A percentile compares a stretch with the other conserved stretches of the same genome.
phyloP scores from a whole-genome alignment of 2,888 invertebrate genomes.

The Philereme transversata region DNA sequence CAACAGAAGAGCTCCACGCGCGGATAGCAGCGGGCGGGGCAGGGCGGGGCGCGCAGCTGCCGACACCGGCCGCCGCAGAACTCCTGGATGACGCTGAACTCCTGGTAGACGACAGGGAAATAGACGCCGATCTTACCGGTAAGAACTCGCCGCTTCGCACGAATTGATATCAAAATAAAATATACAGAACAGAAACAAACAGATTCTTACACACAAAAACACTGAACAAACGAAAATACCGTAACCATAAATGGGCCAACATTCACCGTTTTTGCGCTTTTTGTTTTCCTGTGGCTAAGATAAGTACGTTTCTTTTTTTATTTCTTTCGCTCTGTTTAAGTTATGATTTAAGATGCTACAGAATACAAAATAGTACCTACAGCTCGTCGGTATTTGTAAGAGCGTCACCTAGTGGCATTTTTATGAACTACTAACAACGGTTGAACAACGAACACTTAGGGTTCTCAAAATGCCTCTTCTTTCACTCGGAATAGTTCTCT shows the following conservation, averaged over 20 bases:
- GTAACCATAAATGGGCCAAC: no score
- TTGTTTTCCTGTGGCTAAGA: no score
- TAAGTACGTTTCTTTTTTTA: no score
- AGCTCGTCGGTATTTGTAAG: background rate
- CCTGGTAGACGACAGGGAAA: slow-evolving; percentile 93
- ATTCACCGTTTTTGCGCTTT: no score
- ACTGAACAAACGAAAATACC: no score
- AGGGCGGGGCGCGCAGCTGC: slow-evolving; percentile 85
- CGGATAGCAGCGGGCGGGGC: slow-evolving; percentile 88
- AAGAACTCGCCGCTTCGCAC: slow-evolving; percentile 15
- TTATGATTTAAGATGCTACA: no score
- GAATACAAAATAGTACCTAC: no score
- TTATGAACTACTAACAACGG: background rate
- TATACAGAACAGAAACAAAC: no score
- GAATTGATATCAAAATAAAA: no score
- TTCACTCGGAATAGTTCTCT: background rate
- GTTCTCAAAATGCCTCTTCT: background rate
- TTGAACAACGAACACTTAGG: background rate
- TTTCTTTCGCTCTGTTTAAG: no score
- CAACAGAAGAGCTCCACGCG: slow-evolving; percentile 96
- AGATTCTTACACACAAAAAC: no score
- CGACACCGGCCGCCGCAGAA: slow-evolving; percentile 91
- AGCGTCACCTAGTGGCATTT: slow-evolving; percentile 7
- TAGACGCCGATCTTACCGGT: slow-evolving; percentile 94
- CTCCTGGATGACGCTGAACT: slow-evolving; percentile 97